Base-by-base conservation (phyloP, 2,888 invertebrate species). In the Oxycera nigricornis region DNA sequence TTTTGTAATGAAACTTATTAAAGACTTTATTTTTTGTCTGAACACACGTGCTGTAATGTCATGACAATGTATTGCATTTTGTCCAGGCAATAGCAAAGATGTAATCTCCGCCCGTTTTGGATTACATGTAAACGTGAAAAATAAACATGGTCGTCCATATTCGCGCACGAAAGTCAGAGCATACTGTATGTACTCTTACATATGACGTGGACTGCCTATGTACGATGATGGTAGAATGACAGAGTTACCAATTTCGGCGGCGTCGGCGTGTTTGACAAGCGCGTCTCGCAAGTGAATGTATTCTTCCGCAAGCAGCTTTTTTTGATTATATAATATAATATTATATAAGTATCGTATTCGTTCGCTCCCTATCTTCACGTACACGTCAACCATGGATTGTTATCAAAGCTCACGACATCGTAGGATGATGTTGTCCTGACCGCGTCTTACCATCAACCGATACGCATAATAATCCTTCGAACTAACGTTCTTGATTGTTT, bases 141-240 rank as follows among this genome's bases (percentile, higher is more conserved):
- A 50, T 1, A 50, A 1, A 50, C 1, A 1, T 17, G 50, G 50
- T 50, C 50, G 50, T 1, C 1, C 50, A 17, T 50, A 50, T 1
- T 50, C 1, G 1, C 50, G 50, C 1, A 50, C 83, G 73, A 82
- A 83, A 3, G 81, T 77, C 79, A 82, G 80, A 2, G 82, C 83
- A 78, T 84, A 82, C 77, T 83, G 81, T 4, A 80, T 79, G 46
- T 79, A 75, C 77, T 83, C 80, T 72, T 82, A 81, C 83, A 85
- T 83, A 75, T 83, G 79, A 14, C 84, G 76, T 70, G 83, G 83
- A n/a, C 82, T 79, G n/a, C 83, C 82, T 14, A 75, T 78, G 73
- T 76, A 79, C 39, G 75, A 65, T 30, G 80, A 79, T 72, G 82
- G 81, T 9, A 82, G 73, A 65, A 81, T 78, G 3, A 79, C 75